Conservation (phyloP, 2,797 vertebrate species). For the Tangara arthus region DNA sequence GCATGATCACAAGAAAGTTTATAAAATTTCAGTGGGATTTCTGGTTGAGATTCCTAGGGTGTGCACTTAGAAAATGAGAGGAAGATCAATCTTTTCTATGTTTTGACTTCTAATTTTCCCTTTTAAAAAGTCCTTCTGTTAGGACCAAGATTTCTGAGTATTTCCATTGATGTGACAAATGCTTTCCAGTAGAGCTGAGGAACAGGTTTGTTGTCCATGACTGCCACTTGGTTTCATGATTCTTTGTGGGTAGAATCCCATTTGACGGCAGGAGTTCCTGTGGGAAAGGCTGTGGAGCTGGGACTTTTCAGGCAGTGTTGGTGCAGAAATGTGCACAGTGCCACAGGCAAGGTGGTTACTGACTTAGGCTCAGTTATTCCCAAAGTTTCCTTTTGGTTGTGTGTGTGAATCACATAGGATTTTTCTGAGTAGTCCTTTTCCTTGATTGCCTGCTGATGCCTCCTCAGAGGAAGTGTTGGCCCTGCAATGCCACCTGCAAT, state of each 20-base stretch:
- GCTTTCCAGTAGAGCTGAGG: background rate
- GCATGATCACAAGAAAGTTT: background rate
- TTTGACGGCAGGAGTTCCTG: background rate
- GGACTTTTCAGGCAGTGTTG: background rate
- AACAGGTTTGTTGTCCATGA: background rate
- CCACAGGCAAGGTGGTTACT: background rate
- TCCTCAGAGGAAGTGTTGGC: background rate
- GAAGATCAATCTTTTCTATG: background rate
- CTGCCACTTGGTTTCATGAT: background rate
- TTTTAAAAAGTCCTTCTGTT: background rate
- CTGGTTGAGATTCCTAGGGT: background rate
- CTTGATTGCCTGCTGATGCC: background rate
- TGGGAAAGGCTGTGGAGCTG: background rate
- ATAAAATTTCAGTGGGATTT: background rate
- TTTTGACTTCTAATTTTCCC: background rate
- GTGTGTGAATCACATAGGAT: background rate
- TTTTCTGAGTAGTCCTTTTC: background rate
- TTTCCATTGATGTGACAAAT: background rate
- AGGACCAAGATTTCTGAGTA: background rate
- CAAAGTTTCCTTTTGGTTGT: background rate
- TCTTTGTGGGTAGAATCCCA: background rate
- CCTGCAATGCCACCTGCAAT: background rate
- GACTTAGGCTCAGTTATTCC: background rate
- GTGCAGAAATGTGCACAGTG: background rate
- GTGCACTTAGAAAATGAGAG: background rate